Evolutionary conservation across 1,140 invertebrate species (phyloP), one percentile per base, ranked within the genome.

Genomic region (Drosophila pandora): DNA sequence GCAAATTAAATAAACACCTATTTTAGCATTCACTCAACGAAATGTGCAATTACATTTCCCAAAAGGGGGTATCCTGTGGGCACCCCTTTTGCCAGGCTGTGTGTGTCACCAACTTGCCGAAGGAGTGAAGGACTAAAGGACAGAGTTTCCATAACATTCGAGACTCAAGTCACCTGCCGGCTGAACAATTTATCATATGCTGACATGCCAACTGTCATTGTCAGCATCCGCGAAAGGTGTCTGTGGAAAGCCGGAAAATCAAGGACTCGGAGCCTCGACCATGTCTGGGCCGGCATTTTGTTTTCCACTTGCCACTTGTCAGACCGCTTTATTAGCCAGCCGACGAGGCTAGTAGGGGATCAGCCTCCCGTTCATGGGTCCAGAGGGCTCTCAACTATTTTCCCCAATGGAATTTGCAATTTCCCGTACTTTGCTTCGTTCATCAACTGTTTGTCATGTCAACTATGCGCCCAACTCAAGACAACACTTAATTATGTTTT

Each of bases 401-500:
- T 45, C 3, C 48, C 47, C 55, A 21, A 32, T 54, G 79, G 57
- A 57, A 62, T 65, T 73, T 53, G 39, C 56, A 57, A 68, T 52
- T 61, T 79, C 71, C 50, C 34, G 48, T 61, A 30, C 30, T 48
- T 45, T 28, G 47, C n/a, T 39, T 62, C 67, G 37, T 71, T 71
- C 52, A 78, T 87, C 74, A 78, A 85, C 81, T 81, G 78, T 85
- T 84, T 85, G 81, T 65, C 80, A 74, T 62, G 69, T 82, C 76
- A 79, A 73, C 74, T 61, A 60, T 76, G 56, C 57, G 30, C 39
- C 64, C 55, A 74, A 64, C 80, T 84, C 76, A 82, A 82, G 82
- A 87, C 82, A 81, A 81, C 83, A 85, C 81, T 87, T 85, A 85
- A 85, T 85, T 85, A 85, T 85, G 83, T 82, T 81, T 85, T 81